Base-by-base conservation (phyloP, 1,140 invertebrate genomes). In the Dolichoris vasculosae region DNA sequence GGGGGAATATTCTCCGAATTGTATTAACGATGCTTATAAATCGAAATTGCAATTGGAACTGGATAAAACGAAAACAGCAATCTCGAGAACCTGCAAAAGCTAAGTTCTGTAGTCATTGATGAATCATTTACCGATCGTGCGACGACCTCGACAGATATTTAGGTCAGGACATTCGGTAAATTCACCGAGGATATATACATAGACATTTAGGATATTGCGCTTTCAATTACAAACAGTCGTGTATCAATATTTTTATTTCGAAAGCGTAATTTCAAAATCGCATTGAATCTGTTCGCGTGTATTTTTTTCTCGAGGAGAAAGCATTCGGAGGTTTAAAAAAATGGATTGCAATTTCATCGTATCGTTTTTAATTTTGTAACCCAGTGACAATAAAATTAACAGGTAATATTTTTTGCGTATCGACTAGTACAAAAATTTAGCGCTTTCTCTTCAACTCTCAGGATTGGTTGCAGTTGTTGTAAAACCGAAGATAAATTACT, bases 91-190 rank as follows among this genome's bases (percentile, higher is more conserved):
- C 64, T 51, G 38, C 38, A 67, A 64, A 64, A 38, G 23, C 32
- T 13, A 43, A 43, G 69, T 73, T 73, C 23, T 40, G 46, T 59
- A 35, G 35, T 59, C 71, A 76, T 63, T 83, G 69, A 83, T 76
- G 82, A 83, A 76, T 83, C 71, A 76, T 63, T 63, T 63, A 35
- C 71, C 4, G 35, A 2, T 26, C 32, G 20, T 38, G 46, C 30
- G 48, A 78, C 82, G 71, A 46, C 71, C 82, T 83, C 71, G 51
- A 26, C 35, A 38, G 46, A 35, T 83, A 83, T 83, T 76, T 63
- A 43, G 82, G 82, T 76, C 71, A 76, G 69, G n/a, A 46, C 11
- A 46, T 67, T 67, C 78, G 69, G 3, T 69, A 13, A 81, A 69
- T 46, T 48, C 11, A 23, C 11, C 13, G 6, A 0, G 30, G 40